A percentile compares a stretch with the other conserved stretches of the same genome.
These are phyloP conservation scores for Falco berigora DNA, from an alignment of 2,797 vertebrate genomes.

Conservation along the genomic window DNA sequence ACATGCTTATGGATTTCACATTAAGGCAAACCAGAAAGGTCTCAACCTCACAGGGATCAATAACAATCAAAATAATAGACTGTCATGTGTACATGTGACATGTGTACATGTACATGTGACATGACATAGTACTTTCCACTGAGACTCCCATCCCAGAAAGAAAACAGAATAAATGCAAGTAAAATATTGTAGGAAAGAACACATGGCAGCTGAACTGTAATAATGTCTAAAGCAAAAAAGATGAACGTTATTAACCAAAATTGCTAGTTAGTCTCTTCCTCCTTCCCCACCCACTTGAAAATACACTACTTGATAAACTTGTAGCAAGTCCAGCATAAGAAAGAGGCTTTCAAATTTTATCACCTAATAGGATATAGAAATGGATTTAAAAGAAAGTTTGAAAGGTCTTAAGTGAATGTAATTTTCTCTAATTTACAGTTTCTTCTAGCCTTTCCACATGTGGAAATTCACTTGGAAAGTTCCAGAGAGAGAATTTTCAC, in stretches of 20 bases:
- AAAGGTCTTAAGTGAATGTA: background rate
- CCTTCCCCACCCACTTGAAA: background rate
- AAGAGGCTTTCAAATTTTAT: slow-evolving; percentile 51
- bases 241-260: slow-evolving; percentile 42
- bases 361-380: slow-evolving; percentile 4
- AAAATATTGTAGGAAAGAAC: slow-evolving; percentile 61
- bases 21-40: slow-evolving; percentile 62
- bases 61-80: slow-evolving; percentile 64
- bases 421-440: slow-evolving; percentile 21
- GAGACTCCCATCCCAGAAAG: slow-evolving; percentile 58
- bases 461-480: slow-evolving; percentile 56
- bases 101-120: background rate
- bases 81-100: background rate
- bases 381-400: background rate
- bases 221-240: slow-evolving; percentile 44
- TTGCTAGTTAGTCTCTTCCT: slow-evolving; percentile 6
- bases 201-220: slow-evolving; percentile 32
- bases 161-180: slow-evolving; percentile 66
- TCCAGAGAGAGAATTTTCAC: slow-evolving; percentile 40
- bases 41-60: slow-evolving; percentile 52
- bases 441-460: slow-evolving; percentile 11
- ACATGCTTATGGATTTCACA: slow-evolving; percentile 61
- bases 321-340: background rate
- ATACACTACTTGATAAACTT: slow-evolving; percentile 45
- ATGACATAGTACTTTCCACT: slow-evolving; percentile 63